Evolutionary conservation across 2,113 vertebrate genomes (phyloP).

Genomic region (Mus pahari): DNA sequence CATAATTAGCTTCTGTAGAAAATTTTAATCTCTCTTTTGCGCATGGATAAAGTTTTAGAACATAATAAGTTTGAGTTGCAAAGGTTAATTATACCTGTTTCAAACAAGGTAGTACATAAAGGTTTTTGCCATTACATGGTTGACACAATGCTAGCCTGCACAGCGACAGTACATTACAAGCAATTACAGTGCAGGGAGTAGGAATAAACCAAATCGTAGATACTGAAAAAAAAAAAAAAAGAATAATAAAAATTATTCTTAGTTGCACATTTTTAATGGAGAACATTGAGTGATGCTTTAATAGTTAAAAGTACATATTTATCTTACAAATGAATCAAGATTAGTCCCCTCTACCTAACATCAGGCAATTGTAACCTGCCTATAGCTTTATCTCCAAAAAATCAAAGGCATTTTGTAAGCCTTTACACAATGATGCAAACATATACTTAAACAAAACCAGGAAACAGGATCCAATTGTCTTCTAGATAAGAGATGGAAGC

Average conservation of each 20-base stretch:
- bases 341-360: background rate
- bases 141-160: background rate
- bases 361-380: background rate
- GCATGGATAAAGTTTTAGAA: background rate
- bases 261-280: background rate
- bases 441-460: background rate
- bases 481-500: background rate
- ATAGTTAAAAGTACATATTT: background rate
- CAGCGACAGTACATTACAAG: conserved; percentile 5
- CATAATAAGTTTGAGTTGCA: background rate
- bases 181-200: background rate
- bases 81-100: conserved; percentile 49
- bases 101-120: conserved; percentile 1
- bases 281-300: background rate
- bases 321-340: background rate
- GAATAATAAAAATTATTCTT: background rate
- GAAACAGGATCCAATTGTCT: background rate
- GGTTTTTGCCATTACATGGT: background rate
- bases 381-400: background rate
- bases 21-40: background rate
- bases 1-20: background rate
- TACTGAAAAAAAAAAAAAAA: background rate
- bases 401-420: background rate
- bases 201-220: background rate
- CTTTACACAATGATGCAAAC: background rate